These are phyloP conservation scores for Lycia hirtaria DNA, from an alignment of 2,888 invertebrate species.

Conservation along the genomic window DNA sequence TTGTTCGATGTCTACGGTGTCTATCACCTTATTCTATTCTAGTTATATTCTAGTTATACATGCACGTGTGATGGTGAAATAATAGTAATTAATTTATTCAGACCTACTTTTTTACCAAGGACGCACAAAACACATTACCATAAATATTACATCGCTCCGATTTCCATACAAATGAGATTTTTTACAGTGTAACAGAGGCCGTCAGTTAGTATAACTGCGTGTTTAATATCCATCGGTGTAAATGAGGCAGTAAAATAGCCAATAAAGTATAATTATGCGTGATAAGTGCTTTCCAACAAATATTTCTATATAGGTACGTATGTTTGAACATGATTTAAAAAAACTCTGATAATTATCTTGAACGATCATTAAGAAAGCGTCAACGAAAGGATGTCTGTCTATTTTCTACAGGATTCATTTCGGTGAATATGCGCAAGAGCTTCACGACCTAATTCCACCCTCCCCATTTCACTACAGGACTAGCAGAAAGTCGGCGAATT, in stretches of 20 bases:
- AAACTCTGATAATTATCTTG: background rate
- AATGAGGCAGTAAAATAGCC: background rate
- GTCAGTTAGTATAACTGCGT: background rate
- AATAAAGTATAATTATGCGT: background rate
- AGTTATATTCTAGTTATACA: background rate
- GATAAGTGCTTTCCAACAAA: background rate
- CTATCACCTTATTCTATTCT: no score
- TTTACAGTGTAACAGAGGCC: background rate
- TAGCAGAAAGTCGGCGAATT: no score
- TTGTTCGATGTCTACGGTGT: no score
- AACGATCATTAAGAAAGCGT: no score
- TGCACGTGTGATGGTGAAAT: background rate
- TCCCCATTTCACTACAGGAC: no score
- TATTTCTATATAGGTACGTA: background rate
- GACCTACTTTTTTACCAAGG: no score
- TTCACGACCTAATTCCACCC: no score
- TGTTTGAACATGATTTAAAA: background rate
- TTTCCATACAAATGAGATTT: slow-evolving; percentile 8
- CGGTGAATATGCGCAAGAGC: no score
- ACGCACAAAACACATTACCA: slow-evolving; percentile 4
- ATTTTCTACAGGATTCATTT: no score
- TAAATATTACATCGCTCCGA: background rate
- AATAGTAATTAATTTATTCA: background rate
- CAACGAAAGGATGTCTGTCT: no score
- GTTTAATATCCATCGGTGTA: background rate